A percentile compares a stretch with the other conserved stretches of the same genome.
Conservation (phyloP, 2,888 invertebrate genomes). For the Ernsta delagoae region DNA sequence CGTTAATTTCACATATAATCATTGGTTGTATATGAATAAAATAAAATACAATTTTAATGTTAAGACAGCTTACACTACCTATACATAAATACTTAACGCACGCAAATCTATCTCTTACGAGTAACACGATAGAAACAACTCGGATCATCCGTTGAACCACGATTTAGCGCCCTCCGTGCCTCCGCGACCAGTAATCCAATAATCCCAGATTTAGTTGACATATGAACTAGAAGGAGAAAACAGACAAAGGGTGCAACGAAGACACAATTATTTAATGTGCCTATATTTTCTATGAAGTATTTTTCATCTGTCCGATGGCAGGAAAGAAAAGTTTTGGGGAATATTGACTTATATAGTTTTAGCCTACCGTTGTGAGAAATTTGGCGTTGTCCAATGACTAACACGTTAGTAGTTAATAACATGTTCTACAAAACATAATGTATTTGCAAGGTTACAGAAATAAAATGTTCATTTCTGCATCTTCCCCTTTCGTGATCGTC, state of each 20-base stretch:
- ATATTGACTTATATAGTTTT: no score
- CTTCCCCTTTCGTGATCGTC: no score
- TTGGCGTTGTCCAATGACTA: no score
- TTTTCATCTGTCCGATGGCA: background rate
- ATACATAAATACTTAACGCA: background rate
- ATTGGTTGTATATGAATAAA: no score
- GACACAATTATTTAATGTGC: background rate
- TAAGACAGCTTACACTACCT: background rate
- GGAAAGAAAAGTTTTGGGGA: no score
- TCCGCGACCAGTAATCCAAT: background rate
- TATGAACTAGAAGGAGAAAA: conserved; percentile 3
- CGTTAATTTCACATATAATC: no score
- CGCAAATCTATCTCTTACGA: background rate
- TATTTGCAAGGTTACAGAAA: no score
- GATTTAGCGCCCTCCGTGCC: background rate
- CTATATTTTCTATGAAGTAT: background rate
- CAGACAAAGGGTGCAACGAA: background rate
- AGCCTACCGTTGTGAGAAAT: no score
- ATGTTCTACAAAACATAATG: no score
- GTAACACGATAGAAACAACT: background rate
- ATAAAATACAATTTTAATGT: no score
- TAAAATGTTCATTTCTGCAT: no score
- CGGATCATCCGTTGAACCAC: background rate
- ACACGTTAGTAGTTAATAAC: no score
- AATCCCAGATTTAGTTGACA: conserved; percentile 12